Base-by-base conservation (phyloP, 2,797 vertebrate genomes). In the Propithecus perrieri region DNA sequence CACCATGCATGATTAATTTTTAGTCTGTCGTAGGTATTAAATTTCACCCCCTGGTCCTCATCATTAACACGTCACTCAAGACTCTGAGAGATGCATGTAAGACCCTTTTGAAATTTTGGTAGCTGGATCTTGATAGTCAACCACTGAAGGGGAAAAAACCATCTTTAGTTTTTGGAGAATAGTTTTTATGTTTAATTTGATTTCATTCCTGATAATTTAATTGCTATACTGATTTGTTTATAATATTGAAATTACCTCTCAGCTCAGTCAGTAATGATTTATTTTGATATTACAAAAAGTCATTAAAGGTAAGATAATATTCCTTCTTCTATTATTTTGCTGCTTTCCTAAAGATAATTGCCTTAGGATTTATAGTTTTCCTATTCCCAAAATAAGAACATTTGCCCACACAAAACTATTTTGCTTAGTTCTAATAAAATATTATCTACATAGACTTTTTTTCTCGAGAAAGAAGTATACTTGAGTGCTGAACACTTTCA, bases 251-350 rank as follows among this genome's bases (percentile, higher is more conserved):
- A 96, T 95, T 93, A 89, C 92, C 65, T 96, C 89, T 97, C 75
- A 94, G 86, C 83, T 94, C 84, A 93, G 86, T 95, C 95, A 97
- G 96, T 93, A 97, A 96, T 96, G 95, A 97, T 97, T 97, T 95
- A 97, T 97, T 98, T 92, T 97, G 86, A 96, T 97, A 95, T 96
- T 97, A 94, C 20, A 94, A 95, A 96, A 97, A 97, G 83, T 96
- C 96, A 95, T 98, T 97, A 96, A 96, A 97, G 79, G 91, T 95
- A 98, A 96, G 96, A 95, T 91, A 97, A 97, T 96, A 95, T 80
- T 97, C 94, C 41, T 97, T 91, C 81, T 96, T 88, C 88, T 97
- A 94, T 96, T 96, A 91, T 53, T 96, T 97, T 94, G 50, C 53
- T 97, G 75, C 57, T 95, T 97, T 96, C 89, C 53, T 93, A 91